Conservation (phyloP, 2,113 vertebrate species). For the Ciconia stormi region DNA sequence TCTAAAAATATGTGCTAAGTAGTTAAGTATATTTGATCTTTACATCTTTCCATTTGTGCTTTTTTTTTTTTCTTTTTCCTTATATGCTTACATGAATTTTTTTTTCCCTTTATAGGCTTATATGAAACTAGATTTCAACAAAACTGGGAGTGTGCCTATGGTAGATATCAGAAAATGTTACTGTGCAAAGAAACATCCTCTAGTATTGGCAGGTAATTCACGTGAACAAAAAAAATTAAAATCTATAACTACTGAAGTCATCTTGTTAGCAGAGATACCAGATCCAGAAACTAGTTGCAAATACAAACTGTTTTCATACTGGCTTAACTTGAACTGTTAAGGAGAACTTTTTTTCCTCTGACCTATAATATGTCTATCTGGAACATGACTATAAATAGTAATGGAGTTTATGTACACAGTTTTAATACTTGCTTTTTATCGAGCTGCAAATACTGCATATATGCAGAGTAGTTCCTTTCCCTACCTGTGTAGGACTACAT, state of each 20-base stretch:
- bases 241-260: not conserved
- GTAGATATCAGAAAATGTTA: conserved; percentile 81
- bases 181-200: conserved; percentile 76
- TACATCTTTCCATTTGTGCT: not conserved
- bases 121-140: conserved; percentile 84
- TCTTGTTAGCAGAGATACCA: not conserved
- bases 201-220: conserved; percentile 75
- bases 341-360: not conserved
- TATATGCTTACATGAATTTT: conserved; percentile 71
- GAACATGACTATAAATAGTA: not conserved
- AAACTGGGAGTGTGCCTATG: conserved; percentile 75
- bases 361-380: not conserved
- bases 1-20: not conserved
- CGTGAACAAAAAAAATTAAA: not conserved
- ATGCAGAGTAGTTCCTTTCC: not conserved
- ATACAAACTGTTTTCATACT: not conserved
- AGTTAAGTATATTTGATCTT: not conserved
- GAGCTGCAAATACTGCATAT: not conserved
- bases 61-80: not conserved
- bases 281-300: not conserved
- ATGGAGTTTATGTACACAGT: not conserved
- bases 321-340: not conserved
- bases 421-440: not conserved
- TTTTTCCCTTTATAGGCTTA: conserved; percentile 71
- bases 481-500: not conserved